phyloP scores from a whole-genome alignment of 2,113 vertebrate genomes.

The Entosphenus tridentatus region DNA sequence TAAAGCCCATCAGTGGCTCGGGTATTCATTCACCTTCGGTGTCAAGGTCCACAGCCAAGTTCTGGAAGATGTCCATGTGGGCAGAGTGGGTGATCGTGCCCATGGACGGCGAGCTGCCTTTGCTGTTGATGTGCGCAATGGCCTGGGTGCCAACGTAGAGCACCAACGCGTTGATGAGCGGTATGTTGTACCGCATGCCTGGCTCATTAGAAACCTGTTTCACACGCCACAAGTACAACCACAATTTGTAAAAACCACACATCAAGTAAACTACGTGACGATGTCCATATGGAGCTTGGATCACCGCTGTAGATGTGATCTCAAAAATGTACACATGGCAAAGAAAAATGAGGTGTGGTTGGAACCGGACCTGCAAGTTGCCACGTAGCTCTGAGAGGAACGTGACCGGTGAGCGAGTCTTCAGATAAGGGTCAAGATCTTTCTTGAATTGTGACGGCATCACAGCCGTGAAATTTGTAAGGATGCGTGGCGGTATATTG shows the following conservation, averaged over 20 bases:
- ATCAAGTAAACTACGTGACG: no score
- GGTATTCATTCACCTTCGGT: constrained; percentile 50
- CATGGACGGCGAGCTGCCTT: constrained; percentile 96
- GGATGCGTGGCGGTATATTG: constrained; percentile 88
- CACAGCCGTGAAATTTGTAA: constrained; percentile 93
- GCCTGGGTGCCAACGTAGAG: constrained; percentile 94
- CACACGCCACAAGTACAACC: background rate
- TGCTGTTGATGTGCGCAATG: constrained; percentile 95
- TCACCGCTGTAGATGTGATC: no score
- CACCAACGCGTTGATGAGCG: constrained; percentile 93
- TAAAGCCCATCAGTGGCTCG: no score
- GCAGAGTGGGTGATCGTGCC: constrained; percentile 98
- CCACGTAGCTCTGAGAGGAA: constrained; percentile 89
- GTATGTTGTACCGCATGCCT: constrained; percentile 96
- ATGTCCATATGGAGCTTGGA: no score
- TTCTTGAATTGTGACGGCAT: constrained; percentile 99
- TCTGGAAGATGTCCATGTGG: constrained; percentile 99
- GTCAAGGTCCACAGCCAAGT: constrained; percentile 86
- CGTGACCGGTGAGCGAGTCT: constrained; percentile 88
- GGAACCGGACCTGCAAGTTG: constrained; percentile 56
- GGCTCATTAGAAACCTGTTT: constrained; percentile 82
- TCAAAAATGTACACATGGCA: no score
- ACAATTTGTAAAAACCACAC: background rate
- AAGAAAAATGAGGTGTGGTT: constrained; percentile 6
- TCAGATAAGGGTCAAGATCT: constrained; percentile 94